phyloP scores from a whole-genome alignment of 2,888 invertebrate genomes.

The Leistus spinibarbis region DNA sequence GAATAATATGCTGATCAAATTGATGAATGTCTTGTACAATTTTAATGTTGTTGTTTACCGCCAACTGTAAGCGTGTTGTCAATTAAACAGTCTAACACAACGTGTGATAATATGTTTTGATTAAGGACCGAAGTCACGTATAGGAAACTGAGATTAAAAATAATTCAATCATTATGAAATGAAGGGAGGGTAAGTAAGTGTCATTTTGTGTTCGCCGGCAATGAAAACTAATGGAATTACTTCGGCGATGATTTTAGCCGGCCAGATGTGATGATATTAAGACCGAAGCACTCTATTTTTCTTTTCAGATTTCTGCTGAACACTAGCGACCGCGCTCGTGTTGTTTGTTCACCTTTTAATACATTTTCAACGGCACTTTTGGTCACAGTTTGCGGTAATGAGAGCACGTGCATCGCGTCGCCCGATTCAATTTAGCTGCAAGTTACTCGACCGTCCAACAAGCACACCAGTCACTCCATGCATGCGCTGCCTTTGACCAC shows the following conservation, averaged over 20 bases:
- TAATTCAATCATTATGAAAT: not conserved
- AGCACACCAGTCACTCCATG: not conserved
- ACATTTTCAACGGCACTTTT: constrained; percentile 27
- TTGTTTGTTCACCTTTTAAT: constrained; percentile 27
- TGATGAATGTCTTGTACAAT: too few species aligned
- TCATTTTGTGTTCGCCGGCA: not conserved
- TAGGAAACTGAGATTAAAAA: not conserved
- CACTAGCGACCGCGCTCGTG: constrained; percentile 10
- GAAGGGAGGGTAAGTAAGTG: not conserved
- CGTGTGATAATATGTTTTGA: not conserved
- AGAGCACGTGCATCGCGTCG: constrained; percentile 28
- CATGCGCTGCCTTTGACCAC: not conserved
- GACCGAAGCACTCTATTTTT: not conserved
- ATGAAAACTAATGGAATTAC: not conserved
- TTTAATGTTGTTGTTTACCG: too few species aligned
- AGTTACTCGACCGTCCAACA: constrained; percentile 29
- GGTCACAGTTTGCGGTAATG: constrained; percentile 39
- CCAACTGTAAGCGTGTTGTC: too few species aligned
- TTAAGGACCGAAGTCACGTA: not conserved
- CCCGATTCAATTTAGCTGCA: constrained; percentile 29
- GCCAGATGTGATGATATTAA: not conserved
- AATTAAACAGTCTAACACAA: too few species aligned
- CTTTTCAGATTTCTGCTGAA: not conserved
- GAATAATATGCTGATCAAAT: too few species aligned
- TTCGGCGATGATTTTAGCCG: not conserved